These are phyloP conservation scores for Sarcophaga caerulescens DNA, from an alignment of 2,888 invertebrate genomes.

Conservation along the genomic window DNA sequence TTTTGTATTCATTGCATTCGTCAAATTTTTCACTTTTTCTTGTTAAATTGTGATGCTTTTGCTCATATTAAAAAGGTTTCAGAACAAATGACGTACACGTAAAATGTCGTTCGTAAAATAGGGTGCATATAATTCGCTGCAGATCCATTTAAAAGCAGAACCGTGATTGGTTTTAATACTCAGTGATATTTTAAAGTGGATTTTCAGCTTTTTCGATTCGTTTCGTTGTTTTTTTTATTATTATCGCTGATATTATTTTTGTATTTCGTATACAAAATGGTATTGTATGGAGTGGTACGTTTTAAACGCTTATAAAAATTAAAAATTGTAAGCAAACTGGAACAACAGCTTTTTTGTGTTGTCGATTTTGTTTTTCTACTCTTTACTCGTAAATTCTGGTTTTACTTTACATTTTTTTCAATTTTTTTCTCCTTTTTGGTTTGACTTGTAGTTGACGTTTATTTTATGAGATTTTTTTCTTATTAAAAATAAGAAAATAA, in stretches of 20 bases:
- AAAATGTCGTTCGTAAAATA: not conserved
- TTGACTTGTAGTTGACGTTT: constrained; percentile 38
- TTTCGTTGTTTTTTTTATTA: not conserved
- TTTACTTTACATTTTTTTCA: constrained; percentile 10
- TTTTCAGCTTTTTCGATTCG: constrained; percentile 55
- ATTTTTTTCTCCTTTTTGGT: not conserved
- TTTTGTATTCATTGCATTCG: too few species aligned
- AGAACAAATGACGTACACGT: too few species aligned
- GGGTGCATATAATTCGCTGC: constrained; percentile 5
- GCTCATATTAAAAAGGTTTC: too few species aligned
- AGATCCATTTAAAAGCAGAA: not conserved
- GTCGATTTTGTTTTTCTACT: not conserved
- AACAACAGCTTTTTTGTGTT: constrained; percentile 57
- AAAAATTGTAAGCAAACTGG: constrained; percentile 56
- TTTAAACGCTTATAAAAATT: constrained; percentile 39
- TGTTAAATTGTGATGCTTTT: too few species aligned
- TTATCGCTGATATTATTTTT: not conserved
- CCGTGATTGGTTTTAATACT: constrained; percentile 28
- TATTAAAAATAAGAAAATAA: constrained; percentile 1
- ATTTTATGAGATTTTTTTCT: constrained; percentile 28
- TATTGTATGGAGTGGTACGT: constrained; percentile 16
- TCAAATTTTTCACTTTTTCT: too few species aligned
- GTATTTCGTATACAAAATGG: not conserved
- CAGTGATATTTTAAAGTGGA: constrained; percentile 51
- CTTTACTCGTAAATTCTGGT: constrained; percentile 36